A percentile compares a stretch with the other conserved stretches of the same genome.
Evolutionary conservation across 2,113 vertebrate species (phyloP).

Genomic region (Chloroceryle aenea): DNA sequence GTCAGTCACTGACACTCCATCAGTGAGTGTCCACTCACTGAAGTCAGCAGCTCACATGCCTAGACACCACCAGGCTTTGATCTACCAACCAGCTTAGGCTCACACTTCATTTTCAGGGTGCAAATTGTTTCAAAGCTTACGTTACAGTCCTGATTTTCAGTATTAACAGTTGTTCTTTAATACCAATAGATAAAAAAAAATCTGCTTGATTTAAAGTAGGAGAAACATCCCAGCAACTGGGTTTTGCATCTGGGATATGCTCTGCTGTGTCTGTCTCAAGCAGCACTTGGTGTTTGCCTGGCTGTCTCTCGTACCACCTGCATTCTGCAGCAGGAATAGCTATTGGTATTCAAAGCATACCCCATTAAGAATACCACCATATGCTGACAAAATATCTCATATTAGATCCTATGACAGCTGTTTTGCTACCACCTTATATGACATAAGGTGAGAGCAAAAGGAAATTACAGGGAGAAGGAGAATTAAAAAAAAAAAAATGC

Average conservation of each 20-base stretch:
- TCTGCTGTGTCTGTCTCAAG: not conserved
- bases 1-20: no score
- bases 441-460: not conserved
- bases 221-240: not conserved
- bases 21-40: no score
- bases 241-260: not conserved
- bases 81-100: not conserved
- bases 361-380: not conserved
- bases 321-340: not conserved
- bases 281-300: not conserved
- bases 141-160: not conserved
- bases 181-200: not conserved
- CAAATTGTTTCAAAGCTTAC: not conserved
- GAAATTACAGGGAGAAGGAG: not conserved
- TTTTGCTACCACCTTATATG: fast-evolving
- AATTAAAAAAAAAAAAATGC: not conserved
- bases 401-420: not conserved
- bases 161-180: not conserved
- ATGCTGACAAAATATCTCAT: not conserved
- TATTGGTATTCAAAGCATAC: not conserved
- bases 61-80: not conserved
- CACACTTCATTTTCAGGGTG: not conserved
- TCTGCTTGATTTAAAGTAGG: not conserved
- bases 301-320: not conserved
- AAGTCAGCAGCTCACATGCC: not conserved